These are phyloP conservation scores for Limenitis arthemis DNA, from an alignment of 2,888 invertebrate species.

Conservation along the genomic window DNA sequence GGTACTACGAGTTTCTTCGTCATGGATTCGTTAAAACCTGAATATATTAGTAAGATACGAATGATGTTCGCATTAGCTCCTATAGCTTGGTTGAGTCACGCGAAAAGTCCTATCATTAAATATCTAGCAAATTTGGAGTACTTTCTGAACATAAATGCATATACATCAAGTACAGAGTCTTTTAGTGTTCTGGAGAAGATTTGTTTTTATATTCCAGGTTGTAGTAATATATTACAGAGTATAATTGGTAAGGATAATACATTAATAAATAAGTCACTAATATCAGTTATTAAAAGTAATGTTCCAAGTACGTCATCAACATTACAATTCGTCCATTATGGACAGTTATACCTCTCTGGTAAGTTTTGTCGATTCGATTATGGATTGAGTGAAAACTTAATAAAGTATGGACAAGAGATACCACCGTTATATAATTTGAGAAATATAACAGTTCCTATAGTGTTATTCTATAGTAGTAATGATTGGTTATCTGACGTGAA, in stretches of 20 bases:
- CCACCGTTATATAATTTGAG: constrained; percentile 50
- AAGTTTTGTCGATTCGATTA: constrained; percentile 49
- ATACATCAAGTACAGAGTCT: constrained; percentile 36
- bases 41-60: constrained; percentile 70
- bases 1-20: constrained; percentile 75
- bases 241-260: constrained; percentile 38
- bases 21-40: constrained; percentile 64
- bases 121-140: constrained; percentile 15
- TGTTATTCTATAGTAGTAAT: constrained; percentile 45
- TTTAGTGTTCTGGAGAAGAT: constrained; percentile 36
- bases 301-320: constrained; percentile 72
- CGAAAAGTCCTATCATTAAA: constrained; percentile 47
- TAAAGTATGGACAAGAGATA: constrained; percentile 51
- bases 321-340: constrained; percentile 61
- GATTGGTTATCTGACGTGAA: constrained; percentile 59
- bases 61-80: constrained; percentile 73
- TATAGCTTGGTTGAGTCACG: constrained; percentile 64
- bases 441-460: constrained; percentile 38
- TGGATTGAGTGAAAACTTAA: constrained; percentile 35
- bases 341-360: constrained; percentile 44
- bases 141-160: constrained; percentile 32
- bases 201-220: constrained; percentile 36
- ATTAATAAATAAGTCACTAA: constrained; percentile 51
- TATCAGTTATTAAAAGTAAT: constrained; percentile 73
- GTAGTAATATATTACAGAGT: constrained; percentile 37